These are phyloP conservation scores for Beroe forskalii DNA, from an alignment of 37 sponge, comb jelly and placozoan species.

Conservation along the genomic window DNA sequence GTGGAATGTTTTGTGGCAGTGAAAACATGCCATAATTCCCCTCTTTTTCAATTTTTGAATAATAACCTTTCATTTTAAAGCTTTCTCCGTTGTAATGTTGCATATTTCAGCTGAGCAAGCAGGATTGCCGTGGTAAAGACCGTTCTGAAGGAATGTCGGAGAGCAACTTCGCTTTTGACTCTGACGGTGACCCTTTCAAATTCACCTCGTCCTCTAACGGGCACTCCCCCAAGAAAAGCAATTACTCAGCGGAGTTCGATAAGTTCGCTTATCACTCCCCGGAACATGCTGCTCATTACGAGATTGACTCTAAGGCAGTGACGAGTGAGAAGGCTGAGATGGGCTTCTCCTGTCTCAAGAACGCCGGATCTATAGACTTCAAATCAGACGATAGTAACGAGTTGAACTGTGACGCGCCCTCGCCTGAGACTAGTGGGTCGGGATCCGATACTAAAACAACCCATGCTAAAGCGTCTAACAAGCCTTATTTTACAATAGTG, in stretches of 20 bases:
- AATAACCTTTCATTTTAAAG: too few relatives aligned
- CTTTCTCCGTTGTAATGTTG: too few relatives aligned
- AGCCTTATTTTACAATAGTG: background rate
- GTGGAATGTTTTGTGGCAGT: too few relatives aligned
- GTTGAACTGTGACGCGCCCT: background rate
- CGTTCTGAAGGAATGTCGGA: background rate
- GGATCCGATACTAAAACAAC: background rate
- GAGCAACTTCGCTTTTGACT: background rate
- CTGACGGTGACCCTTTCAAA: conserved; percentile 36
- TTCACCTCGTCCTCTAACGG: conserved; percentile 20
- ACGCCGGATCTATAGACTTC: background rate
- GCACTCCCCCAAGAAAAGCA: background rate
- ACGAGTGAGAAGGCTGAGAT: background rate
- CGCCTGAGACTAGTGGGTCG: background rate
- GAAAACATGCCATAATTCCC: too few relatives aligned
- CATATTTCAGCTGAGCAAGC: conserved; percentile 40
- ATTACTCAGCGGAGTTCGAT: background rate
- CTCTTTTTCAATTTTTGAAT: too few relatives aligned
- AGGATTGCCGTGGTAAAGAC: background rate
- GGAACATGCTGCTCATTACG: conserved; percentile 6
- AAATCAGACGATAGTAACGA: too few relatives aligned
- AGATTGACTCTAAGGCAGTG: background rate
- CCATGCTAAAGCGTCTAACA: background rate
- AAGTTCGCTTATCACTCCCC: conserved; percentile 63
- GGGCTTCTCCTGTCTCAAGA: too few relatives aligned